Conservation (phyloP, 1,140 invertebrate genomes). For the Drosophila bipectinata region DNA sequence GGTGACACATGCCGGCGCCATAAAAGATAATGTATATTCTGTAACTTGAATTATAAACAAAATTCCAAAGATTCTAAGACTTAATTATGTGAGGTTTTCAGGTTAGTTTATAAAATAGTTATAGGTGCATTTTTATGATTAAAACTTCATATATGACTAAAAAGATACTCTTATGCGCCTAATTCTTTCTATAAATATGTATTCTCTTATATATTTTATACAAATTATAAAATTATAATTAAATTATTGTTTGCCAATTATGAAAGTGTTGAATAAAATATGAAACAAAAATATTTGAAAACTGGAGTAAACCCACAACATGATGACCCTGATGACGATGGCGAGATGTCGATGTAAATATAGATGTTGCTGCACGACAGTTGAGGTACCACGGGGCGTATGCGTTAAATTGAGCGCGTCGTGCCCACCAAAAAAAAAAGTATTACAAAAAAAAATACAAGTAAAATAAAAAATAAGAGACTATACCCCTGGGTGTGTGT, state of each 20-base stretch:
- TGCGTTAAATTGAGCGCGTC: constrained; percentile 65
- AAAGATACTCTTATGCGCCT: not conserved
- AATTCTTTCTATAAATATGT: too few species aligned
- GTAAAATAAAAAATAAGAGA: constrained; percentile 1
- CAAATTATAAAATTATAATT: too few species aligned
- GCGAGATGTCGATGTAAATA: not conserved
- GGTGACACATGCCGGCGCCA: constrained; percentile 15
- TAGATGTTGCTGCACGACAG: constrained; percentile 17
- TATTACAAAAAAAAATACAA: not conserved
- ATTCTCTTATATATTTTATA: too few species aligned
- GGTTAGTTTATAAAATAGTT: too few species aligned
- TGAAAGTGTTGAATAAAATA: constrained; percentile 29
- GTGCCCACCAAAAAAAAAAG: constrained; percentile 27
- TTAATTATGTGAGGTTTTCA: not conserved
- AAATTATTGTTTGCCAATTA: constrained; percentile 7
- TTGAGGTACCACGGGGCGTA: constrained; percentile 59
- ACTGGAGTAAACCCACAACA: constrained; percentile 41
- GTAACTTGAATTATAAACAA: not conserved
- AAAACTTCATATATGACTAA: not conserved
- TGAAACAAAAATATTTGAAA: constrained; percentile 1
- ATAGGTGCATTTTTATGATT: too few species aligned
- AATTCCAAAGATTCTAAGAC: not conserved
- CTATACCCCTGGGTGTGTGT: constrained; percentile 20
- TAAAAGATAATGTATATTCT: not conserved
- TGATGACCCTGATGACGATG: constrained; percentile 64